phyloP scores from a whole-genome alignment of 2,113 vertebrate species.

The Entomyzon cyanotis region DNA sequence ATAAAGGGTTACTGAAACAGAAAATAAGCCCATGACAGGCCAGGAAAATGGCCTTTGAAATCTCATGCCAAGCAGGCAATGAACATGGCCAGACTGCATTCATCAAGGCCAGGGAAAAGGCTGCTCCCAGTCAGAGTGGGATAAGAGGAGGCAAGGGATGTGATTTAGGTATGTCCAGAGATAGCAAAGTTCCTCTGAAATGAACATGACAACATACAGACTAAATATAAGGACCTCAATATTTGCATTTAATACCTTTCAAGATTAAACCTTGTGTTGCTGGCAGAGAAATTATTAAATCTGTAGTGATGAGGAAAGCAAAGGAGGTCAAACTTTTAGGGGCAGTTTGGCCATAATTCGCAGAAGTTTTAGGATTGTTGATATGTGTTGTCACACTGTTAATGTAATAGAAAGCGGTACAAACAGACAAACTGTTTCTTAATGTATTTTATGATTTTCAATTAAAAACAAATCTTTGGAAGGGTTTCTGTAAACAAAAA shows the following conservation, averaged over 20 bases:
- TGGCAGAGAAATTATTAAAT: not conserved
- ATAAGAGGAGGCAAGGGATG: not conserved
- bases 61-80: not conserved
- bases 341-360: not conserved
- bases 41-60: not conserved
- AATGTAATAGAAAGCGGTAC: not conserved
- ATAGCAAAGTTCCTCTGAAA: not conserved
- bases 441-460: not conserved
- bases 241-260: not conserved
- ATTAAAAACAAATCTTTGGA: not conserved
- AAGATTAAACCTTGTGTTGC: not conserved
- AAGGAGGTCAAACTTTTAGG: not conserved
- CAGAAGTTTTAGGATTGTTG: not conserved
- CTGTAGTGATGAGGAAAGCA: not conserved
- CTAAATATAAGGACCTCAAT: not conserved
- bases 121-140: not conserved
- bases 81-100: not conserved
- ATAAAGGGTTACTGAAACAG: not conserved
- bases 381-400: not conserved
- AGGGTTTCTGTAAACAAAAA: not conserved
- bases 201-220: not conserved
- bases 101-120: not conserved
- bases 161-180: not conserved
- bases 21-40: not conserved
- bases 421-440: not conserved